Evolutionary conservation across 2,797 vertebrate species (phyloP).

Genomic region (Poecilia picta): DNA sequence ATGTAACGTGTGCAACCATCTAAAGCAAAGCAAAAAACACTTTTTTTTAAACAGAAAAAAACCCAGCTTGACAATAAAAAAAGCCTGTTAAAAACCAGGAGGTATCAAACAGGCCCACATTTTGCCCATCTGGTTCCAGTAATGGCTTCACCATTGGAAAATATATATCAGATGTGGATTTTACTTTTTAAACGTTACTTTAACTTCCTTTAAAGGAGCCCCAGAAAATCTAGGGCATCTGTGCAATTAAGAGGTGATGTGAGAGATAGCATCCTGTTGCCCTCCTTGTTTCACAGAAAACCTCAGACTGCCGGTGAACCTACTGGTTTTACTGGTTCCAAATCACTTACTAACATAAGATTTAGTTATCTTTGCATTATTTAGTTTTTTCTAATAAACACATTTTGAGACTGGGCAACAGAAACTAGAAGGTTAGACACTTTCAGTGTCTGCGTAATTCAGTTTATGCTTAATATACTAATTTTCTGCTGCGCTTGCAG

Average conservation of each 20-base stretch:
- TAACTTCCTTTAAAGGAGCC: conserved; percentile 70
- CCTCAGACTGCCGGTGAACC: background rate
- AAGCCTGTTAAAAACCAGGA: conserved; percentile 71
- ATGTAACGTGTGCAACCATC: conserved; percentile 14
- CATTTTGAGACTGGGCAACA: background rate
- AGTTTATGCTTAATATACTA: background rate
- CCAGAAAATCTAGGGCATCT: conserved; percentile 47
- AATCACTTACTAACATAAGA: background rate
- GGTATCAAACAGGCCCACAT: conserved; percentile 65
- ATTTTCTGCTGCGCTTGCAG: background rate
- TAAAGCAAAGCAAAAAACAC: conserved; percentile 4
- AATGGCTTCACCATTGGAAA: conserved; percentile 72
- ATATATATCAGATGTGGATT: conserved; percentile 81
- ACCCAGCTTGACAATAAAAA: conserved; percentile 68
- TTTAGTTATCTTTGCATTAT: background rate
- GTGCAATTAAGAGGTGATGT: conserved; percentile 64
- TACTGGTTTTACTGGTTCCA: background rate
- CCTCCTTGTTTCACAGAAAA: conserved; percentile 6
- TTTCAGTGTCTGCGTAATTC: background rate
- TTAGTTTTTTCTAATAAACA: background rate
- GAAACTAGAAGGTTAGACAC: background rate
- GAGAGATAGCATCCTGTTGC: conserved; percentile 54
- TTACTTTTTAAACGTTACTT: conserved; percentile 74
- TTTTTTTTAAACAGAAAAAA: conserved; percentile 36
- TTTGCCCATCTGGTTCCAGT: conserved; percentile 77